A percentile compares a stretch with the other conserved stretches of the same genome.
phyloP scores from a whole-genome alignment of 2,113 vertebrate genomes.

The Steatornis caripensis region DNA sequence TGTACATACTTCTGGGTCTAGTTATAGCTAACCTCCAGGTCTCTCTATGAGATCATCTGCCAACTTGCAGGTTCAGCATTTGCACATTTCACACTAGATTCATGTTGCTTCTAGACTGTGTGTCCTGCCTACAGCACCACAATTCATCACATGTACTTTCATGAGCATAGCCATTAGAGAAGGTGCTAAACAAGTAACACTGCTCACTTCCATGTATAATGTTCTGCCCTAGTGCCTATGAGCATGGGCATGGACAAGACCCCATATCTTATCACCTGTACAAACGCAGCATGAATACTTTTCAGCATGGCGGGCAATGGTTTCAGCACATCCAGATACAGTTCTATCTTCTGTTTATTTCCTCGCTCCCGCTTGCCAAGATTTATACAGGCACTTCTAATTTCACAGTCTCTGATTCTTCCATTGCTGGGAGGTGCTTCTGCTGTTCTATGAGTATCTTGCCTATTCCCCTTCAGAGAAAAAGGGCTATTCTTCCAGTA shows the following conservation, averaged over 20 bases:
- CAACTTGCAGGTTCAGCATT: neutral
- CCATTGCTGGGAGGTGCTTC: neutral
- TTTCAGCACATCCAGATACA: neutral
- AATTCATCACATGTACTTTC: neutral
- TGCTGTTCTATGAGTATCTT: neutral
- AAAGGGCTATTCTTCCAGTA: neutral
- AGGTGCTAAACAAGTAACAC: neutral
- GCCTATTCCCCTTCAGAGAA: neutral
- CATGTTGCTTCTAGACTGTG: neutral
- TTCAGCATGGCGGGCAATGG: neutral
- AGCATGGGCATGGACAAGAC: neutral
- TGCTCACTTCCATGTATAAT: neutral
- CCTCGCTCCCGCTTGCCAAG: no score
- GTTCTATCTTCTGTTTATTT: neutral
- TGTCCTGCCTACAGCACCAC: neutral
- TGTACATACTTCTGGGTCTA: neutral
- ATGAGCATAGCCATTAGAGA: neutral
- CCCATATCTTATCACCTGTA: rapidly evolving
- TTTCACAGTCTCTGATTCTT: neutral
- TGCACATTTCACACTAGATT: neutral
- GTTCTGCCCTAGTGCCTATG: neutral
- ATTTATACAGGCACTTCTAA: neutral
- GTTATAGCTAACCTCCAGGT: neutral
- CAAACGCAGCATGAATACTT: neutral
- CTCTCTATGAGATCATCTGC: neutral